phyloP scores from a whole-genome alignment of 2,797 vertebrate genomes.

The Pangasius macronema region DNA sequence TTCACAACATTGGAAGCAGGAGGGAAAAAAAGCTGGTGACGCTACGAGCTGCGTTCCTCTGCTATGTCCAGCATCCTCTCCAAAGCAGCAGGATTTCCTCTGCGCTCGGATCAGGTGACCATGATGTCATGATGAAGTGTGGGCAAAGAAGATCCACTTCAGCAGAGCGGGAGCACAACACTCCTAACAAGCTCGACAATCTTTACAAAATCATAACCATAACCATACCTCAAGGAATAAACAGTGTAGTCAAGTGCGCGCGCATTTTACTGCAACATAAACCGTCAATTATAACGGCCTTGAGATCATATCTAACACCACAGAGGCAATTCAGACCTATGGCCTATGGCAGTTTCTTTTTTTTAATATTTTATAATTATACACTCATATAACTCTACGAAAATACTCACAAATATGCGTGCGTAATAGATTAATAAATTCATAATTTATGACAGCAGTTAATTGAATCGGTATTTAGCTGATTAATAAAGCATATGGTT shows the following conservation, averaged over 20 bases:
- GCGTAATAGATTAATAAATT: not conserved
- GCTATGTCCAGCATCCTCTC: slow-evolving; percentile 71
- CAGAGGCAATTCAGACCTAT: not conserved
- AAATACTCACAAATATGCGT: not conserved
- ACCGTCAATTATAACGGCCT: not conserved
- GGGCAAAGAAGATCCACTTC: slow-evolving; percentile 64
- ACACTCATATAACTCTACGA: not conserved
- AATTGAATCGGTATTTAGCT: not conserved
- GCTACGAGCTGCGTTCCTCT: slow-evolving; percentile 49
- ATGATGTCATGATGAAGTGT: slow-evolving; percentile 73
- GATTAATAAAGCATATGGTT: no score
- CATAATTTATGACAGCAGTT: no score
- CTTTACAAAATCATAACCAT: slow-evolving; percentile 26
- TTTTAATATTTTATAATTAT: no score
- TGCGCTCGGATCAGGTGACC: slow-evolving; percentile 65
- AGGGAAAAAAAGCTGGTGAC: slow-evolving; percentile 23
- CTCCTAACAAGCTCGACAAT: not conserved
- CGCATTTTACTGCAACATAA: slow-evolving; percentile 1
- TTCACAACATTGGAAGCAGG: slow-evolving; percentile 19
- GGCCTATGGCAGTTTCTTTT: not conserved
- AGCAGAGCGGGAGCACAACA: slow-evolving; percentile 64
- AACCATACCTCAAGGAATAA: slow-evolving; percentile 15
- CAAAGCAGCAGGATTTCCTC: slow-evolving; percentile 63
- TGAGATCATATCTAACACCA: not conserved
- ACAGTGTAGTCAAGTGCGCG: not conserved